Evolutionary conservation across 2,888 invertebrate genomes (phyloP).

Genomic region (Hedya salicella): DNA sequence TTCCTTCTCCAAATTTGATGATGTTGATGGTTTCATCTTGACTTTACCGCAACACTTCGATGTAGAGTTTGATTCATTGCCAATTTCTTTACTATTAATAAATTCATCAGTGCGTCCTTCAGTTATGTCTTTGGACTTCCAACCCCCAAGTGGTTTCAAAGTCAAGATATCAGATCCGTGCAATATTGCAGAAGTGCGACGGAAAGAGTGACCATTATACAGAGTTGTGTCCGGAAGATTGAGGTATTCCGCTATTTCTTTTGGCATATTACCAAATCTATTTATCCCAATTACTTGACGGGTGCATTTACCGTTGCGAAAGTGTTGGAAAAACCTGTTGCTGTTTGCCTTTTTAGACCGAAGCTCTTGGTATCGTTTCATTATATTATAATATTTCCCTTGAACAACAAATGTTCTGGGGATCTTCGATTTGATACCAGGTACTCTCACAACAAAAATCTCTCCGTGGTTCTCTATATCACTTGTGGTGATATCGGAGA

Average conservation of each 20-base stretch:
- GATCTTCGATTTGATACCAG: background rate
- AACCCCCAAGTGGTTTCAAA: background rate
- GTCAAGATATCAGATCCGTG: background rate
- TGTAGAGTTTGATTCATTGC: no score
- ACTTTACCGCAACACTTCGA: no score
- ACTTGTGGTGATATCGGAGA: background rate
- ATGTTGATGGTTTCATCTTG: no score
- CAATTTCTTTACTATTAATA: no score
- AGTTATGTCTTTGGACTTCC: background rate
- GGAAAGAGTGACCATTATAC: constrained; percentile 20
- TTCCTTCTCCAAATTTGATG: no score
- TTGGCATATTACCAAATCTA: constrained; percentile 15
- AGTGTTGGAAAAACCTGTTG: constrained; percentile 22
- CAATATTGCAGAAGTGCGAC: constrained; percentile 18
- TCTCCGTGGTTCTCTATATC: constrained; percentile 5
- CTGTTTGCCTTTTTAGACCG: constrained; percentile 5
- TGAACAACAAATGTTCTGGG: constrained; percentile 11
- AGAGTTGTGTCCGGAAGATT: constrained; percentile 8
- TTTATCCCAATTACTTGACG: constrained; percentile 9
- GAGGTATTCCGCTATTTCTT: constrained; percentile 17
- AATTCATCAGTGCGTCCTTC: background rate
- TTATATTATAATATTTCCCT: constrained; percentile 14
- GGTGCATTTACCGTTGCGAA: constrained; percentile 13
- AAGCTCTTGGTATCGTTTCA: constrained; percentile 19
- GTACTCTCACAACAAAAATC: constrained; percentile 2